Base-by-base conservation (phyloP, 2,888 invertebrate genomes). In the Rambutsinella grinnellia region DNA sequence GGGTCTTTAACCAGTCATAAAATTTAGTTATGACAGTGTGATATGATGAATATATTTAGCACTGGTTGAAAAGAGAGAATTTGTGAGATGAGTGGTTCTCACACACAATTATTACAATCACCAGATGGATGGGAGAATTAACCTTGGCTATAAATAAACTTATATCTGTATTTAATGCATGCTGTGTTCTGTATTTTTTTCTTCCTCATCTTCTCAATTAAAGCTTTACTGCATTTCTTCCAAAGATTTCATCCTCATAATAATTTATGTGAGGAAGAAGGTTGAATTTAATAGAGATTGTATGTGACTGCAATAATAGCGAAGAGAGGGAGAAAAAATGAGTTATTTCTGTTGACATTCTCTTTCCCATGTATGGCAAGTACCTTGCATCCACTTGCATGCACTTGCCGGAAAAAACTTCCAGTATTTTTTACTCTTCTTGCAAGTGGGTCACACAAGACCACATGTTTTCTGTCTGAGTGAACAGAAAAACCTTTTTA, bases 401-500 rank as follows among this genome's bases (percentile, higher is more conserved):
- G n/a, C 8, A 17, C 3, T 10, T 5, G 6, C n/a, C 15, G 3
- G 19, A 8, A 49, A 5, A 15, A 28, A 36, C 68, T 72, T 72
- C 72, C 72, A 72, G 66, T 57, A 60, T 49, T 36, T 57, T 57
- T 19, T 44, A 62, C 10, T 26, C 71, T n/a, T n/a, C n/a, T n/a
- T 66, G 66, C 72, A 72, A 72, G 72, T 72, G 72, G 72, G 72
- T 66, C 72, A 72, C 53, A 51, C 24, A 36, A 36, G 36, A 63
- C 72, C 72, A 72, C 60, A 65, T 72, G 72, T 60, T 72, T 63
- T 63, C 36, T 36, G 13, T n/a, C n/a, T 13, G 36, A 13, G 6
- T 36, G 36, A 36, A 36, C 13, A 36, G 36, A 36, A 36, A n/a
- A n/a, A n/a, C n/a, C n/a, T n/a, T 36, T 36, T 8, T 36, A 13